Conservation (phyloP, 2,888 invertebrate genomes). For the Glaucopsyche alexis region DNA sequence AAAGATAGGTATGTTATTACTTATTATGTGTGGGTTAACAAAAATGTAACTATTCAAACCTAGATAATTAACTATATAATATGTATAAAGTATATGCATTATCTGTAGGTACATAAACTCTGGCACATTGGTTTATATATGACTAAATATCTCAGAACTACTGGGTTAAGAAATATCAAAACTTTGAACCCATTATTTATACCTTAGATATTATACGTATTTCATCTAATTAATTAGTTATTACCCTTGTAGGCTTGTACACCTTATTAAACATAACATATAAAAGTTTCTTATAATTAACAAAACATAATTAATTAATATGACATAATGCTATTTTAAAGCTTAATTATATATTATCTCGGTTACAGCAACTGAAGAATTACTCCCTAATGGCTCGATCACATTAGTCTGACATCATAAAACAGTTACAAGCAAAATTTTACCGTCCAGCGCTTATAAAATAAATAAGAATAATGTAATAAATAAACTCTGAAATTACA, state of each 20-base stretch:
- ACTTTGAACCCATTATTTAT: background rate
- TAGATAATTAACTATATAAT: background rate
- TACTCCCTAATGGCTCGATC: background rate
- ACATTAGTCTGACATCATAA: background rate
- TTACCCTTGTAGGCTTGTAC: background rate
- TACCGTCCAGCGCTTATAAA: background rate
- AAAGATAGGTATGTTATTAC: background rate
- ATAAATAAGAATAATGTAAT: background rate
- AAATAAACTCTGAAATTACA: background rate
- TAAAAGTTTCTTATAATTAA: background rate
- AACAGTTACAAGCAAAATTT: background rate
- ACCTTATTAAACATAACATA: background rate
- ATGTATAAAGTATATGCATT: background rate
- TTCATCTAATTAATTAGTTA: background rate
- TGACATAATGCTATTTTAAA: background rate
- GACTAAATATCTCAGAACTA: background rate
- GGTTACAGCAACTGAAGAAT: background rate
- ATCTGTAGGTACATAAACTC: background rate
- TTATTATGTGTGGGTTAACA: background rate
- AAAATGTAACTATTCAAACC: background rate
- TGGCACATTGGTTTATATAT: slow-evolving; percentile 1
- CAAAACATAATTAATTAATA: background rate
- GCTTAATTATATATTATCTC: background rate
- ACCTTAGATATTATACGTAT: background rate
- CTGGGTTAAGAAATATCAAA: background rate